Conservation (phyloP, 2,797 vertebrate species). For the Sciurus carolinensis region DNA sequence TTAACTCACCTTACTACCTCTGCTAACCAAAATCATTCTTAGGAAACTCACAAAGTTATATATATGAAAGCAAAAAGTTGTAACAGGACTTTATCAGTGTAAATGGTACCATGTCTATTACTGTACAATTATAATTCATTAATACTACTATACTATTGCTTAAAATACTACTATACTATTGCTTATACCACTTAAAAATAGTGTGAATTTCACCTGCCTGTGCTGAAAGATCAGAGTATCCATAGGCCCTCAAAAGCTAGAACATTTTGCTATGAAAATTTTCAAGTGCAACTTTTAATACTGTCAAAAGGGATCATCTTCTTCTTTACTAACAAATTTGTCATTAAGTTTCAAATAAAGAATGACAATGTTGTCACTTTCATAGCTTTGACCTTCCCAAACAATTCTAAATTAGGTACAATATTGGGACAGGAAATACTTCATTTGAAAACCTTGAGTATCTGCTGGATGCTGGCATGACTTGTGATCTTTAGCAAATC, state of each 20-base stretch:
- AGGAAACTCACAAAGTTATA: background rate
- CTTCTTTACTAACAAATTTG: constrained; percentile 30
- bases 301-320: background rate
- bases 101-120: background rate
- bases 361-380: constrained; percentile 14
- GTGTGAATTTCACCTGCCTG: background rate
- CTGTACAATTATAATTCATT: background rate
- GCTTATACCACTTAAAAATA: background rate
- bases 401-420: background rate
- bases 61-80: background rate
- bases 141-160: background rate
- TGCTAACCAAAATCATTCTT: constrained; percentile 19
- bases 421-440: constrained; percentile 1
- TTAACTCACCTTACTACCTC: background rate
- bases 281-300: constrained; percentile 28
- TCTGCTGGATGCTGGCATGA: background rate
- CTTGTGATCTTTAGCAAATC: background rate
- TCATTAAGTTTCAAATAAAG: constrained; percentile 63
- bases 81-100: background rate
- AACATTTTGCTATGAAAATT: constrained; percentile 25
- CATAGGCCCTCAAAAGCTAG: background rate
- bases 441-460: background rate
- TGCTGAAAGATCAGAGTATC: background rate
- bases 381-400: background rate
- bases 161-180: background rate